Percentiles rank a stretch among this genome's conserved stretches.
Conservation (phyloP, 2,888 invertebrate species). For the Caenorhabditis sp. region DNA sequence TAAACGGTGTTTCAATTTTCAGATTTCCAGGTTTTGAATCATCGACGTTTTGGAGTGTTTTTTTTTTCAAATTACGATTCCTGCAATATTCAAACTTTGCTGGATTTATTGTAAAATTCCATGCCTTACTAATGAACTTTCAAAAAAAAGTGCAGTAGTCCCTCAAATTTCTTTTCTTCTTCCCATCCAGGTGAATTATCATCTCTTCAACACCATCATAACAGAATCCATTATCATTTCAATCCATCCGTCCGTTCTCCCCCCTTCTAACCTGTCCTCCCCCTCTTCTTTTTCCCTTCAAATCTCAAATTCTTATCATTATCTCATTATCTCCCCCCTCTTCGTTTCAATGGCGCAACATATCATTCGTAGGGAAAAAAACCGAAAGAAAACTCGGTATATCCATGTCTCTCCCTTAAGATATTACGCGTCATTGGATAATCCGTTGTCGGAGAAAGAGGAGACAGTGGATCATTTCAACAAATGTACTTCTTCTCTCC, state of each 20-base stretch:
- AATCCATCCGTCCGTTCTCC: conserved; percentile 1
- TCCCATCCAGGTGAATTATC: not conserved
- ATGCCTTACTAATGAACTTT: too few species aligned
- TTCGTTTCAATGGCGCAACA: conserved; percentile 30
- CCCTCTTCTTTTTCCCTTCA: not conserved
- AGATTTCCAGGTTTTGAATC: too few species aligned
- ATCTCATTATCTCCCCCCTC: not conserved
- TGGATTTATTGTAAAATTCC: too few species aligned
- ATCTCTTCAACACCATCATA: not conserved
- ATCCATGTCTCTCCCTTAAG: not conserved
- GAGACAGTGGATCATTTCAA: conserved; percentile 47
- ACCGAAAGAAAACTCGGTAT: conserved; percentile 43
- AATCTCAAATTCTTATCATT: conserved; percentile 22
- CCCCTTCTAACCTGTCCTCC: not conserved
- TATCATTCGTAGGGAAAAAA: conserved; percentile 16
- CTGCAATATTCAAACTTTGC: too few species aligned
- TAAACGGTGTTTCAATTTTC: too few species aligned
- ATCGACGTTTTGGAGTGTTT: too few species aligned
- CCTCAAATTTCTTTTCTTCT: not conserved
- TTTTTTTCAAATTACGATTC: too few species aligned
- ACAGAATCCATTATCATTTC: conserved; percentile 25
- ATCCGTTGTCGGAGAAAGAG: not conserved
- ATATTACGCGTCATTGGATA: conserved; percentile 53
- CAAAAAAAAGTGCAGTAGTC: not conserved
- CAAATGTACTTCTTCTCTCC: conserved; percentile 49